phyloP scores from a whole-genome alignment of 2,888 invertebrate species.

The Blastobasis lacticolella region DNA sequence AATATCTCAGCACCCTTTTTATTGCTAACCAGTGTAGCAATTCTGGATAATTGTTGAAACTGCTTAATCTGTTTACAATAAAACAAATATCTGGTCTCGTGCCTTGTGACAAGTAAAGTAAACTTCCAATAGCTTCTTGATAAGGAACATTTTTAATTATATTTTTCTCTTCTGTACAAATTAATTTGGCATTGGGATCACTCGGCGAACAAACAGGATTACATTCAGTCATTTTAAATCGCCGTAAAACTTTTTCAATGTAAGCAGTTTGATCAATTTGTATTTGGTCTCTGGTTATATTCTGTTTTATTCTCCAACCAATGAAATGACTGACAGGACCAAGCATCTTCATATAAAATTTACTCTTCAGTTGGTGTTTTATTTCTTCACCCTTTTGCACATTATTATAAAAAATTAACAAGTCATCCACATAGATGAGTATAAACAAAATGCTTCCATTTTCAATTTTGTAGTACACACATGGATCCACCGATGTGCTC shows the following conservation, averaged over 20 bases:
- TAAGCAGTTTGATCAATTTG: constrained; percentile 8
- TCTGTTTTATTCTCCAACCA: constrained; percentile 9
- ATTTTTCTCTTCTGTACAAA: constrained; percentile 5
- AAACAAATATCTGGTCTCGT: constrained; percentile 20
- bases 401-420: constrained; percentile 2
- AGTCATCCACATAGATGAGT: constrained; percentile 1
- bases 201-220: constrained; percentile 11
- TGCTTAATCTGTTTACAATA: constrained; percentile 18
- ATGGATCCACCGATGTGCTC: constrained; percentile 7
- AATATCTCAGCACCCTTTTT: constrained; percentile 17
- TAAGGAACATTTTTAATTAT: constrained; percentile 7
- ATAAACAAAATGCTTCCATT: background rate
- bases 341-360: constrained; percentile 15
- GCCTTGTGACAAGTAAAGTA: constrained; percentile 14
- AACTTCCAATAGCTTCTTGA: constrained; percentile 13
- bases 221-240: constrained; percentile 14
- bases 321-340: constrained; percentile 12
- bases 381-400: background rate
- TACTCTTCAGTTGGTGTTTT: constrained; percentile 7
- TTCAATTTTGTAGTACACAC: constrained; percentile 1
- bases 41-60: constrained; percentile 15
- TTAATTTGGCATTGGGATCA: constrained; percentile 10
- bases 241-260: constrained; percentile 6
- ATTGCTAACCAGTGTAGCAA: constrained; percentile 14
- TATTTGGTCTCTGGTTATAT: background rate